Base-by-base conservation (phyloP, 2,888 invertebrate genomes). In the Actias luna region DNA sequence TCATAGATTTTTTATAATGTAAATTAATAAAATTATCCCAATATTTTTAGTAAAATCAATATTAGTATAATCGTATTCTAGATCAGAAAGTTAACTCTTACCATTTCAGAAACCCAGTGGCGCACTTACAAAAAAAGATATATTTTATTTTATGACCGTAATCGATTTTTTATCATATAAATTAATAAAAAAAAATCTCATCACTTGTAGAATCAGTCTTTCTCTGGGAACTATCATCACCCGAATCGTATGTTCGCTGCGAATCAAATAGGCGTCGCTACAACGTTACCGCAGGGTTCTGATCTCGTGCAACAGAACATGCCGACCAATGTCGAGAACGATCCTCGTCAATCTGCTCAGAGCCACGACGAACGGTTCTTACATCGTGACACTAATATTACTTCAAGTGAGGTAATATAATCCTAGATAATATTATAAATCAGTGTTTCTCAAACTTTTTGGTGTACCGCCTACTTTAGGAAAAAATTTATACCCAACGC, bases 191-290 rank as follows among this genome's bases (percentile, higher is more conserved):
- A 18, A 1, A 0, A 18, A 18, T n/a, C 18, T 42, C 18, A 22
- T 8, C 5, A 50, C 25, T 80, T 79, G 59, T 69, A 90, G 89
- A 88, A 84, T 65, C 82, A 87, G 68, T 72, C 84, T 1, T 76
- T 84, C 57, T 71, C 82, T 60, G 79, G 83, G 16, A 89, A 88
- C 66, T 88, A 87, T 63, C 84, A 85, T 58, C 82, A 85, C 63
- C 73, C 84, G 2, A 86, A 84, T 60, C 79, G 92, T 18, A 87
- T 90, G 84, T 92, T 85, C 66, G 89, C 88, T 0, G 87, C 93
- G 1, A 93, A 93, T 67, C 93, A 92, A 69, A 88, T 93, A 60
- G 93, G 93, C 1, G 93, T 93, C 0, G 93, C 93, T 7, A 93
- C 93, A 0, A 93, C 93, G 0, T 69, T 93, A 64, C 90, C 89